Conservation (phyloP, 2,888 invertebrate genomes). For the Cerastoderma edule region DNA sequence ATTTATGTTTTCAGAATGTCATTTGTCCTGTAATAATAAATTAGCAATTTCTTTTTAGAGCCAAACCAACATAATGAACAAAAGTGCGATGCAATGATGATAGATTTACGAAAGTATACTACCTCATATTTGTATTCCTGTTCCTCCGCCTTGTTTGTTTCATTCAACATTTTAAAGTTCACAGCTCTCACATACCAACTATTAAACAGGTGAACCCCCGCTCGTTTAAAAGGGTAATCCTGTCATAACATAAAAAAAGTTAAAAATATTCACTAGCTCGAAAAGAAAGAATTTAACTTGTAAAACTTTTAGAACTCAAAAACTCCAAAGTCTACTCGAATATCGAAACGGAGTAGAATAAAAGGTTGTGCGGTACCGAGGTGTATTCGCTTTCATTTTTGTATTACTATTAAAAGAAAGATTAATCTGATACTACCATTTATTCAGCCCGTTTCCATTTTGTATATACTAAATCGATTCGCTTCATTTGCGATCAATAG, state of each 20-base stretch:
- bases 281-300: too few species aligned
- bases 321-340: too few species aligned
- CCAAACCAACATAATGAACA: too few species aligned
- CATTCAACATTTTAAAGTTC: slow-evolving; percentile 14
- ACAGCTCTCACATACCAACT: not conserved
- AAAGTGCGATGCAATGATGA: too few species aligned
- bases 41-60: too few species aligned
- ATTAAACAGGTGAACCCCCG: not conserved
- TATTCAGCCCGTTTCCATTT: slow-evolving; percentile 7
- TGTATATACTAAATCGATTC: slow-evolving; percentile 13
- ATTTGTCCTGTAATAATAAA: too few species aligned
- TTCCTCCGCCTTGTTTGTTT: slow-evolving; percentile 10
- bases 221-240: not conserved
- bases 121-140: slow-evolving; percentile 22
- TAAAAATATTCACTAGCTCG: too few species aligned
- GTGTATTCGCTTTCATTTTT: not conserved
- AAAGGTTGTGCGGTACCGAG: not conserved
- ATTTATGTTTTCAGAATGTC: too few species aligned
- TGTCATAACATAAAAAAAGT: not conserved
- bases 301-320: too few species aligned
- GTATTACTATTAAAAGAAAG: not conserved
- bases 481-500: slow-evolving; percentile 15
- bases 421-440: slow-evolving; percentile 15
- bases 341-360: not conserved
- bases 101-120: not conserved